phyloP scores from a whole-genome alignment of 2,113 vertebrate species.

The Muscicapa adusta region DNA sequence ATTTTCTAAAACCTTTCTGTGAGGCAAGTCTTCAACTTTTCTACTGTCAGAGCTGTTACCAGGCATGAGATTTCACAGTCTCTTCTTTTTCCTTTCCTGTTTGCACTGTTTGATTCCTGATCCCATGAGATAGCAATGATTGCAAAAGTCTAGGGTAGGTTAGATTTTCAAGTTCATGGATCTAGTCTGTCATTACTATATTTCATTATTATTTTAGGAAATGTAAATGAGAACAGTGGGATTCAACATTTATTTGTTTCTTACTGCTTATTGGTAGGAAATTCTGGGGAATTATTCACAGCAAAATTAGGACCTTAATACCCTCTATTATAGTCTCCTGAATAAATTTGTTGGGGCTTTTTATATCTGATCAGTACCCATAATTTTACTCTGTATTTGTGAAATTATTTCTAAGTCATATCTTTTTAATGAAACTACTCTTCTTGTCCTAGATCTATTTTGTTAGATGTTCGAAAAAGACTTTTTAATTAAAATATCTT shows the following conservation, averaged over 20 bases:
- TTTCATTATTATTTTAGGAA: background rate
- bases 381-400: background rate
- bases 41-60: background rate
- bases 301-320: background rate
- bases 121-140: background rate
- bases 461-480: background rate
- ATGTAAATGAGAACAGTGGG: background rate
- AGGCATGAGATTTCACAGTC: background rate
- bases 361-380: background rate
- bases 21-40: background rate
- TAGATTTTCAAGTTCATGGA: background rate
- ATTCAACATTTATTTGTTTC: background rate
- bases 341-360: background rate
- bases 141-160: background rate
- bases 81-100: background rate
- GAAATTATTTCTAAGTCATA: background rate
- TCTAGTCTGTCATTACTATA: background rate
- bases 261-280: background rate
- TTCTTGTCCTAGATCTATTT: background rate
- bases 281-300: background rate
- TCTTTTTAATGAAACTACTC: background rate
- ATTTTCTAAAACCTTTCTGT: background rate
- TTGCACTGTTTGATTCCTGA: background rate
- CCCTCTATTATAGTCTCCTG: background rate
- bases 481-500: background rate